Evolutionary conservation across 2,888 invertebrate species (phyloP), one percentile per base, ranked within the genome.

Genomic region (Diaperis boleti): DNA sequence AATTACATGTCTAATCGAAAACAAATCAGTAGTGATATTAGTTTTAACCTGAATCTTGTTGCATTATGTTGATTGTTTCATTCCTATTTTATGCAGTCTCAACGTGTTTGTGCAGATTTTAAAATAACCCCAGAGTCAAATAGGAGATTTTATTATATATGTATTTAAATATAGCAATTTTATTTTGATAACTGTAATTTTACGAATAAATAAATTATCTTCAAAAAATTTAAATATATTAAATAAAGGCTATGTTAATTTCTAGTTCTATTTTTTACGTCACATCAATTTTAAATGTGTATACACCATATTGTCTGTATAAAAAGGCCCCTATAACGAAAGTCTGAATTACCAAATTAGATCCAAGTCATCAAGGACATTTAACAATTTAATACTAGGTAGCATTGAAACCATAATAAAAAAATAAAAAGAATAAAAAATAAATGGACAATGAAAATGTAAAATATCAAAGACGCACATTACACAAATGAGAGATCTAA

Each of bases 151-250:
- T 64, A 64, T 61, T 61, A 39, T 64, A 60, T 56, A n/a, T n/a
- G n/a, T n/a, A n/a, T 56, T 47, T n/a, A 41, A 64, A 47, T 41
- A 49, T 47, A 59, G 62, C 52, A 64, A 71, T 74, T 73, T 74
- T 72, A 73, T 74, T 74, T 74, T 72, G 70, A 66, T 73, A 73
- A 73, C 65, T 72, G 68, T 72, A 71, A 71, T 68, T 72, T 69
- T 69, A 70, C 71, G 68, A 66, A 65, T 69, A 68, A 55, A 55
- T n/a, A n/a, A n/a, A n/a, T n/a, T n/a, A n/a, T 54, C 62, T 64
- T 64, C 59, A 52, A 55, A 35, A 33, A 59, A 56, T 42, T 47
- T 47, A 33, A 37, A 41, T 49, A 59, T 59, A 45, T 47, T 20
- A 50, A 72, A 69, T 69, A 72, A 71, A 69, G 61, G 64, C 67